Conservation (phyloP, 2,888 invertebrate genomes). For the Itoplectis maculator region DNA sequence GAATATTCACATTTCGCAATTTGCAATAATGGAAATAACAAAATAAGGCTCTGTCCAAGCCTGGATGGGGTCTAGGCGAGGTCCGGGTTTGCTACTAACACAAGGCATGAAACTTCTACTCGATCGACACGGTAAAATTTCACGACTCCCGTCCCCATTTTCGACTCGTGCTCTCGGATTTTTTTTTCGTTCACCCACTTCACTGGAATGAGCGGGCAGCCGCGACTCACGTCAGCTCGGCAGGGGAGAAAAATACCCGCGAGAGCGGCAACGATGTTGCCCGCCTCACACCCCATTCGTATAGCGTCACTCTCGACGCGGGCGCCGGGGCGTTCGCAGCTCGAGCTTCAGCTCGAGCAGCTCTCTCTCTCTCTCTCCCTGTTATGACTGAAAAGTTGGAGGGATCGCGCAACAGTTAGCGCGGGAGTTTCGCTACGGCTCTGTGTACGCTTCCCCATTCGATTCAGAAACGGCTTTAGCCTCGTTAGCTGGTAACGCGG, state of each 20-base stretch:
- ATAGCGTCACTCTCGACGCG: constrained; percentile 19
- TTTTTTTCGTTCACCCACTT: constrained; percentile 33
- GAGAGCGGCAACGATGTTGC: not conserved
- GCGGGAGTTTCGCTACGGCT: constrained; percentile 62
- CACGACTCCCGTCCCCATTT: constrained; percentile 22
- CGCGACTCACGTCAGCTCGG: not conserved
- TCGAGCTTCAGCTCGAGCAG: no score
- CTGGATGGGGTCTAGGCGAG: no score
- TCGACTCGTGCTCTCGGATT: constrained; percentile 14
- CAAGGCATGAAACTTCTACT: not conserved
- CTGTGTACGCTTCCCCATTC: constrained; percentile 8
- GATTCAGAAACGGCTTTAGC: constrained; percentile 2
- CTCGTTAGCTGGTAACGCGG: constrained; percentile 28
- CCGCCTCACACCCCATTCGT: constrained; percentile 29
- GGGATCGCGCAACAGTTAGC: constrained; percentile 79
- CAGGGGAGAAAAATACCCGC: constrained; percentile 21
- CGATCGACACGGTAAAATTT: constrained; percentile 15
- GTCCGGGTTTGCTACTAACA: no score
- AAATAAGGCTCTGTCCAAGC: no score
- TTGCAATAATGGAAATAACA: no score
- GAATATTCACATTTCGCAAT: no score
- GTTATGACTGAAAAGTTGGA: constrained; percentile 76
- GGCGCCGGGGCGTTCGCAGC: constrained; percentile 34
- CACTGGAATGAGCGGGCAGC: constrained; percentile 41
- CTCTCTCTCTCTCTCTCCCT: constrained; percentile 24